A percentile compares a stretch with the other conserved stretches of the same genome.
These are phyloP conservation scores for Neotragus pygmaeus DNA, from an alignment of 2,113 vertebrate genomes.

Conservation along the genomic window DNA sequence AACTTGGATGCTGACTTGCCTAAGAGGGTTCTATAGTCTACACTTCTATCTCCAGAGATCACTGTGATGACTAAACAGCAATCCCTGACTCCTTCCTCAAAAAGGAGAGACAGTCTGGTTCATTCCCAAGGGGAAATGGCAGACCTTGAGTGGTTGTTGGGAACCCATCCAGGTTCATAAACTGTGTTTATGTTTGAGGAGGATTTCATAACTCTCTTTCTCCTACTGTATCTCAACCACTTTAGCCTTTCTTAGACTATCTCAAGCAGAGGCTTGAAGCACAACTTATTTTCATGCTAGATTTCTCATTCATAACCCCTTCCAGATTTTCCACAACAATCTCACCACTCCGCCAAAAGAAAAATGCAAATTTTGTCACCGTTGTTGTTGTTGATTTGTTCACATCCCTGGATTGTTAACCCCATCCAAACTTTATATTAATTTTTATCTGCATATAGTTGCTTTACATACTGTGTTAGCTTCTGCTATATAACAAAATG, in stretches of 20 bases:
- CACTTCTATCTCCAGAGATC: background rate
- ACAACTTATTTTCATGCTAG: background rate
- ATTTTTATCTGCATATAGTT: background rate
- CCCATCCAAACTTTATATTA: background rate
- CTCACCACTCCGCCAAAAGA: background rate
- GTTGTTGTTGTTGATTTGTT: background rate
- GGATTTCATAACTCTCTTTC: background rate
- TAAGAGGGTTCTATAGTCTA: background rate
- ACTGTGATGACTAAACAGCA: background rate
- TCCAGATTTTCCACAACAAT: background rate
- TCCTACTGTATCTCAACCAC: background rate
- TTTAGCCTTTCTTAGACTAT: background rate
- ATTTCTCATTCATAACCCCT: background rate
- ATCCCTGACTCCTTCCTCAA: background rate
- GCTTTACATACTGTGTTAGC: background rate
- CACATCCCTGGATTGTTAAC: background rate
- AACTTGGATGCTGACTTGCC: background rate
- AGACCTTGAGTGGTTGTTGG: background rate
- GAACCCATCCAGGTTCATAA: background rate
- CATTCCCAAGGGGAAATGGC: background rate
- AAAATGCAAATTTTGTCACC: background rate
- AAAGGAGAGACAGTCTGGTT: background rate
- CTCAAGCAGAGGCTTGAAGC: background rate
- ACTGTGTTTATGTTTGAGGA: background rate
- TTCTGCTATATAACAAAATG: background rate